Base-by-base conservation (phyloP, 2,113 vertebrate species). In the Otolemur garnettii region DNA sequence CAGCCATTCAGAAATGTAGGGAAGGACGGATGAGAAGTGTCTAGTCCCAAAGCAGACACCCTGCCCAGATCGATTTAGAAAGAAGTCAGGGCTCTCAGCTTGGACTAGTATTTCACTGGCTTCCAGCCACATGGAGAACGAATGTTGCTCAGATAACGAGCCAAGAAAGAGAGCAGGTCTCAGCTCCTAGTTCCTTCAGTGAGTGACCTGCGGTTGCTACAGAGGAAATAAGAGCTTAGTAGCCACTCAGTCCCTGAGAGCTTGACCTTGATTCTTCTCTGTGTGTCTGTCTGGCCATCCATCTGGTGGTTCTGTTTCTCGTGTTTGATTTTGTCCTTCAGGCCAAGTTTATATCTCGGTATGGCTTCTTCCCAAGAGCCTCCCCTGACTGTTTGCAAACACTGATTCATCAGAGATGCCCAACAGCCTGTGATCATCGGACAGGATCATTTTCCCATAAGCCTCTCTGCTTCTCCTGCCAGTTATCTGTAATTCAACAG, bases 181-280 rank as follows among this genome's bases (percentile, higher is more conserved):
- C 11, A 21, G 75, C 28, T 22, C 71, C 53, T 53, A 30, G n/a
- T n/a, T 84, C 59, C 60, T 80, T 66, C 72, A 89, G 72, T 87
- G 64, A 86, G 18, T 57, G 60, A 79, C 85, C 71, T 96, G 95
- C 96, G 96, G 95, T 97, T 98, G 97, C 87, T 94, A 62, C 75
- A n/a, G 74, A 94, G 95, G 92, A 97, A 93, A 95, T 91, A 82
- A 91, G 94, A 98, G 93, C 90, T 93, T 87, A 57, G 90, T 97
- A 77, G 90, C 90, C 84, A 80, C 93, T 96, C 92, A 97, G 95
- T 98, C 92, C 95, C 96, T 95, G 93, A 91, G 96, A 94, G 71
- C 55, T 89, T 96, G 93, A 87, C 97, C 96, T 90, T 74, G 94
- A 93, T 78, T 94, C 90, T 90, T 93, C 94, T 86, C 38, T 62